These are phyloP conservation scores for Pteropus rufus DNA, from an alignment of 2,797 vertebrate genomes.

Conservation along the genomic window DNA sequence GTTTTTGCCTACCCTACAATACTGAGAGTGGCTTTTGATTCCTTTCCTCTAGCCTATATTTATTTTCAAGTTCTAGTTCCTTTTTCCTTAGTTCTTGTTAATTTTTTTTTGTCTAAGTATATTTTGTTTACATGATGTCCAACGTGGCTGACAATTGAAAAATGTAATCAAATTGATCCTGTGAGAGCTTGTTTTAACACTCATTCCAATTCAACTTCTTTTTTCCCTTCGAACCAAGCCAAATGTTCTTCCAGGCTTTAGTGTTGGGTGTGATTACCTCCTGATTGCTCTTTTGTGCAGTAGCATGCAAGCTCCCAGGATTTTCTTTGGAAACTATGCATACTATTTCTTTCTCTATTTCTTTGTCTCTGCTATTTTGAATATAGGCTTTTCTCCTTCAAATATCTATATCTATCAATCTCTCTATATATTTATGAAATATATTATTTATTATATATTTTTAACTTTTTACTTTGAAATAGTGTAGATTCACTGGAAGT, in stretches of 20 bases:
- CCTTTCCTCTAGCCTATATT: neutral
- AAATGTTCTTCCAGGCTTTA: neutral
- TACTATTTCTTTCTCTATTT: neutral
- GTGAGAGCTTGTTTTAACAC: constrained; percentile 9
- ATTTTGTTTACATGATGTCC: constrained; percentile 21
- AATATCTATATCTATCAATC: neutral
- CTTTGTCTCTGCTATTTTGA: neutral
- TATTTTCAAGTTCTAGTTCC: neutral
- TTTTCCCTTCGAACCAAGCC: neutral
- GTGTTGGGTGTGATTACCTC: neutral
- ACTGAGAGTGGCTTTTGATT: neutral
- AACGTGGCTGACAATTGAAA: constrained; percentile 1
- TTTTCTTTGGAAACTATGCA: neutral
- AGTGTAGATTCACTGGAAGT: neutral
- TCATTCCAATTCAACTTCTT: neutral
- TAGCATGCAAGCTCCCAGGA: neutral
- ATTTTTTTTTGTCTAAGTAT: neutral
- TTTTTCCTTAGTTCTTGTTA: neutral
- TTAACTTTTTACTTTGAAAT: neutral
- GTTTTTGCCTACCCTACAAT: neutral
- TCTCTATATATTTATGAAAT: neutral
- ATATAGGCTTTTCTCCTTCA: neutral
- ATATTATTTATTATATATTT: neutral
- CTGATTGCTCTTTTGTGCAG: neutral
- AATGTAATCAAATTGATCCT: neutral